Base-by-base conservation (phyloP, 2,797 vertebrate genomes). In the Masticophis lateralis region DNA sequence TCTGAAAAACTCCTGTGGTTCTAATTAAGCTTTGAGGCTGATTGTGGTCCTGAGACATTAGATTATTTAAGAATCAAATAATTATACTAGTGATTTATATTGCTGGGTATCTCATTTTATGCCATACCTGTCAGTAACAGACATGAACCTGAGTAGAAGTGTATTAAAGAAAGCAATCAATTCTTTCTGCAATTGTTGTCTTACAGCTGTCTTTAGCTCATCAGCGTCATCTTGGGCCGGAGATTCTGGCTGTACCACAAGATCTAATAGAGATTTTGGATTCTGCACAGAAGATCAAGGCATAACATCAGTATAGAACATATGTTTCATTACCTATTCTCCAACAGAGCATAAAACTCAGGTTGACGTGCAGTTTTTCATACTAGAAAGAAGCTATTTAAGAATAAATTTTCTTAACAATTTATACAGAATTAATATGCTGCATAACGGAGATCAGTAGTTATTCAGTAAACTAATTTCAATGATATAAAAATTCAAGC, bases 121-220 rank as follows among this genome's bases (percentile, higher is more conserved):
- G 94, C 91, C n/a, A 56, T 97, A 99, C 99, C 99, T 99, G 98
- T 99, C 98, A 74, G 98, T 97, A 91, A 98, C 97, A 56, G 96
- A 96, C 92, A 95, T 22, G 7, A 98, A 97, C 57, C 96, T 95
- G 94, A 98, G 97, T 66, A 99, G 98, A 93, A 99, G 87, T 1
- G 96, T 97, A 95, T 97, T 99, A 96, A 99, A 99, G 95, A 99
- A 98, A 87, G 86, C 57, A 53, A 98, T 97, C 95, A 99, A 98
- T 89, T 99, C 99, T 96, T 98, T 98, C 97, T 99, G 99, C 57
- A 99, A 98, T 47, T 98, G 98, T 95, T 99, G 99, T 95, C 97
- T 98, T 93, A 99, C 96, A 32, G 98, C 98, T 91, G 97, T 97
- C 96, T 98, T 98, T n/a, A 97, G 86, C 89, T 98, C 98, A 94